These are phyloP conservation scores for Delphinus delphis DNA, from an alignment of 2,113 vertebrate genomes.

Conservation along the genomic window DNA sequence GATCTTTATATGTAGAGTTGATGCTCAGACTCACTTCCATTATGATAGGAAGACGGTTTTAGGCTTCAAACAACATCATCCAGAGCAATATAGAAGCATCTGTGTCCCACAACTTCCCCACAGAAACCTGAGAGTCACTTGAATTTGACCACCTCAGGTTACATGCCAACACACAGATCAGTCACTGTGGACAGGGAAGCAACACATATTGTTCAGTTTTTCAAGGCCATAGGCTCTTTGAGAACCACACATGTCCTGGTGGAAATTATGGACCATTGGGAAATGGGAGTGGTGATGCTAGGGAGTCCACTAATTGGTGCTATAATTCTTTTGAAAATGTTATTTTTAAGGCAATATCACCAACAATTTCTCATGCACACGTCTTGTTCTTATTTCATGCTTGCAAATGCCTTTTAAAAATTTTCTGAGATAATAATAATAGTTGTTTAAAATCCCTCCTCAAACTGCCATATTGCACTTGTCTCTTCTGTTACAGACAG, in stretches of 20 bases:
- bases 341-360: background rate
- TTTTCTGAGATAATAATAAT: background rate
- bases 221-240: background rate
- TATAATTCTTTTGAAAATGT: background rate
- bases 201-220: background rate
- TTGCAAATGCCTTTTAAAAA: background rate
- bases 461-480: background rate
- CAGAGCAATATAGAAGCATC: background rate
- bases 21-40: background rate
- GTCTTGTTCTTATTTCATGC: background rate
- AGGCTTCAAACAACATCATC: background rate
- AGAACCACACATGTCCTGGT: background rate
- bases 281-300: background rate
- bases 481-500: background rate
- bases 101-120: background rate
- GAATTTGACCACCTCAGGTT: background rate
- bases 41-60: background rate
- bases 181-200: background rate
- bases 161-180: background rate
- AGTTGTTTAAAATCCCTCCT: background rate
- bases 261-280: background rate
- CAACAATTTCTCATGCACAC: background rate
- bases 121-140: background rate
- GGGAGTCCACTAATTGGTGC: background rate
- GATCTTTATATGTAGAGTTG: background rate